A percentile compares a stretch with the other conserved stretches of the same genome.
These are phyloP conservation scores for Rhabdophis nuchalis DNA, from an alignment of 2,797 vertebrate genomes.

Conservation along the genomic window DNA sequence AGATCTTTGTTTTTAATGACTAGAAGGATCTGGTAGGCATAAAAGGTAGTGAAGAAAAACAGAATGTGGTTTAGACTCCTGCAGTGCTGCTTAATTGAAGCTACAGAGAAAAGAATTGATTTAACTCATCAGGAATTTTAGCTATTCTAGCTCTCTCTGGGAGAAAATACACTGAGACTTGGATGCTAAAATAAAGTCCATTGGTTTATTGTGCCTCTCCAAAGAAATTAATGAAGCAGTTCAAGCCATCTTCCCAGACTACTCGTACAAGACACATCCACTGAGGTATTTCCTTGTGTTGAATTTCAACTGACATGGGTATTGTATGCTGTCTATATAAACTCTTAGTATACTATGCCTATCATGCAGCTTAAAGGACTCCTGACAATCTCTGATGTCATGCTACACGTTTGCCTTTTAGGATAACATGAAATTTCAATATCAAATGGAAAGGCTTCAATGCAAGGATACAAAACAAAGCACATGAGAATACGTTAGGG, in stretches of 20 bases:
- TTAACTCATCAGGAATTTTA: not conserved
- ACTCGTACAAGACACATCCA: not conserved
- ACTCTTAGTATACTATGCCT: not conserved
- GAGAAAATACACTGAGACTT: not conserved
- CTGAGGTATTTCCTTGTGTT: not conserved
- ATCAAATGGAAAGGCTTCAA: not conserved
- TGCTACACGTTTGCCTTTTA: not conserved
- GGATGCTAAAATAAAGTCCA: not conserved
- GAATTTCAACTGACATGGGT: not conserved
- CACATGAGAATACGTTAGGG: not conserved
- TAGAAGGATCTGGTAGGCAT: not conserved
- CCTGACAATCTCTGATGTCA: not conserved
- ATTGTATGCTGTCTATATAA: not conserved
- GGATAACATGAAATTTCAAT: not conserved
- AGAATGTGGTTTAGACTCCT: not conserved
- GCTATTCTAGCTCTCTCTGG: not conserved
- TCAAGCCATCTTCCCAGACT: not conserved
- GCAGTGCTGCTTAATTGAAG: conserved; percentile 9
- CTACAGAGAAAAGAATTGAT: not conserved
- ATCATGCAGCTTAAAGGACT: not conserved
- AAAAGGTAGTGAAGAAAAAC: not conserved
- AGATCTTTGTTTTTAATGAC: not conserved
- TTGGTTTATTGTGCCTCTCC: not conserved
- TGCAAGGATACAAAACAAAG: not conserved
- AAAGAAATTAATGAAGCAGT: not conserved